Percentiles rank a stretch among this genome's conserved stretches.
These are phyloP conservation scores for Scelioninae gen. 1 DNA, from an alignment of 2,888 invertebrate species.

Conservation along the genomic window DNA sequence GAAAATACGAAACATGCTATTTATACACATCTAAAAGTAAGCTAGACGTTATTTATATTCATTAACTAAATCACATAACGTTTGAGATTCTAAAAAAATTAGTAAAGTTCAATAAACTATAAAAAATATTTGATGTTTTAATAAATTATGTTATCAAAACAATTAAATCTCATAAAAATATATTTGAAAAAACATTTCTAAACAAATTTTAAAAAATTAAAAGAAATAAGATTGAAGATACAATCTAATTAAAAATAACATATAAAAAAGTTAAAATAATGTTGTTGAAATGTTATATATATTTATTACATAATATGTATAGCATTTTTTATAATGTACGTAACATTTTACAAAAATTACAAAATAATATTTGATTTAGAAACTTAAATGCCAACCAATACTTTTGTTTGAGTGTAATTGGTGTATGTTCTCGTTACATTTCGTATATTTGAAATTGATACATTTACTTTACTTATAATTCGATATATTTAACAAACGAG, in stretches of 20 bases:
- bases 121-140: neutral
- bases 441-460: neutral
- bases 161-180: too few species aligned
- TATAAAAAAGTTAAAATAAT: too few species aligned
- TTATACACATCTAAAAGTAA: conserved; percentile 29
- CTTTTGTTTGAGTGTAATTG: neutral
- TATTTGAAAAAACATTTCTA: too few species aligned
- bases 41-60: conserved; percentile 48
- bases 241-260: too few species aligned
- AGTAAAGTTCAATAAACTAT: conserved; percentile 14
- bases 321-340: too few species aligned
- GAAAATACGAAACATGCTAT: conserved; percentile 20
- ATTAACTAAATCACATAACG: conserved; percentile 37
- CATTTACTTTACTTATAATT: neutral
- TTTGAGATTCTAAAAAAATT: conserved; percentile 9
- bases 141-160: too few species aligned
- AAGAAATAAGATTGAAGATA: too few species aligned
- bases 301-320: too few species aligned
- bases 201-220: too few species aligned
- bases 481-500: neutral
- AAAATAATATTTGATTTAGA: too few species aligned
- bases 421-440: neutral
- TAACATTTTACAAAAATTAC: too few species aligned
- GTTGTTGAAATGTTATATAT: too few species aligned
- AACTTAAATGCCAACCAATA: neutral